Percentiles rank a stretch among this genome's conserved stretches.
Conservation (phyloP, 2,797 vertebrate species). For the Xiphorhynchus erythropygius region DNA sequence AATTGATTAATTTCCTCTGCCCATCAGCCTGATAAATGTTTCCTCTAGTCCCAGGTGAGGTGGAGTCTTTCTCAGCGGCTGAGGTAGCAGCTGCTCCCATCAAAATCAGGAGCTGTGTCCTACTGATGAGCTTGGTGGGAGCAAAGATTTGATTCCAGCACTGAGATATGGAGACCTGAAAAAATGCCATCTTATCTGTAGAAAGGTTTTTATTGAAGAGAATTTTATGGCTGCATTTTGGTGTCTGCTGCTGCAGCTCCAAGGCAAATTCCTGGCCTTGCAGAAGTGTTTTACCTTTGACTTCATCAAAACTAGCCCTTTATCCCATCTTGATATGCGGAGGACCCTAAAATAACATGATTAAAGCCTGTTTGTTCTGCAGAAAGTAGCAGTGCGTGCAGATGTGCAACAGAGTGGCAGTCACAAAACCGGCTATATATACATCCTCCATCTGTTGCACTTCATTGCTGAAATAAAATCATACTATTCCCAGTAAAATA, state of each 20-base stretch:
- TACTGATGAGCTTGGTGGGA: not conserved
- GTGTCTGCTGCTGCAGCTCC: not conserved
- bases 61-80: not conserved
- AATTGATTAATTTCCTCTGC: not conserved
- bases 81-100: not conserved
- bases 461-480: not conserved
- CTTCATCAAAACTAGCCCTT: not conserved
- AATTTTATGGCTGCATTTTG: not conserved
- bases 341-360: not conserved
- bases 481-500: not conserved
- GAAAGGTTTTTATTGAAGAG: not conserved
- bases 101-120: not conserved
- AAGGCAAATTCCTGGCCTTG: not conserved
- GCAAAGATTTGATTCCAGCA: not conserved
- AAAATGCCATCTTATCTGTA: not conserved
- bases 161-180: not conserved
- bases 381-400: fast-evolving
- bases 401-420: not conserved
- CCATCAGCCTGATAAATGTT: not conserved
- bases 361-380: not conserved
- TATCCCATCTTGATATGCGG: not conserved
- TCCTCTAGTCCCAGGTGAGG: not conserved
- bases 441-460: not conserved
- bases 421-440: not conserved
- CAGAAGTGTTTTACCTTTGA: not conserved